Base-by-base conservation (phyloP, 2,797 vertebrate genomes). In the Platalea minor region DNA sequence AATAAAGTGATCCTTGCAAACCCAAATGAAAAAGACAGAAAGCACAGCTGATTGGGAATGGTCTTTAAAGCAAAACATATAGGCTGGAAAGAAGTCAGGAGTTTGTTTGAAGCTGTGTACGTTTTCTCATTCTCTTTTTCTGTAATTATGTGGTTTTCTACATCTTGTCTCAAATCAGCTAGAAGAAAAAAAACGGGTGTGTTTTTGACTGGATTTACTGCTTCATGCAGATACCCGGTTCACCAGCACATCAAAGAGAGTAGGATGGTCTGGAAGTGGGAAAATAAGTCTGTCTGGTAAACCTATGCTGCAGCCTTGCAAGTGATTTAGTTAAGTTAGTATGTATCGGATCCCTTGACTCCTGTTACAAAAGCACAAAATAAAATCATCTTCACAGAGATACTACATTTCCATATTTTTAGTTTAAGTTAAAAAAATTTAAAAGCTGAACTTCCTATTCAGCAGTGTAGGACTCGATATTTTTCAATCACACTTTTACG, bases 401-500 rank as follows among this genome's bases (percentile, higher is more conserved):
- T 48, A 14, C 12, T 48, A 2, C 7, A 19, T 82, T 84, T 82
- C 57, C 2, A 1, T 91, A 26, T 41, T 79, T 54, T 9, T 75
- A 41, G 26, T 80, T 35, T 17, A 70, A 60, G 23, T 39, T 67
- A 7, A 53, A 69, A 85, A 59, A 35, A 59, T 7, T 11, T 1
- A 18, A n/a, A 87, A 89, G 16, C 25, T 50, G 25, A 80, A 21
- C 48, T 79, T 77, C 19, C 20, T n/a, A 8, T 59, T 88, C 10
- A 18, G 0, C 2, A 8, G 8, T n/a, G 7, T 46, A 60, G 39
- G 45, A 65, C 35, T 50, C 23, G 28, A 24, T 46, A 24, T 39
- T 46, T 73, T 65, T 73, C 39, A 45, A 0, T 74, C 4, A 2
- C 3, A 2, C 5, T 70, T 92, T 17, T n/a, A 26, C 13, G 0